A percentile compares a stretch with the other conserved stretches of the same genome.
phyloP scores from a whole-genome alignment of 2,113 vertebrate species.

The Apeltes quadracus region DNA sequence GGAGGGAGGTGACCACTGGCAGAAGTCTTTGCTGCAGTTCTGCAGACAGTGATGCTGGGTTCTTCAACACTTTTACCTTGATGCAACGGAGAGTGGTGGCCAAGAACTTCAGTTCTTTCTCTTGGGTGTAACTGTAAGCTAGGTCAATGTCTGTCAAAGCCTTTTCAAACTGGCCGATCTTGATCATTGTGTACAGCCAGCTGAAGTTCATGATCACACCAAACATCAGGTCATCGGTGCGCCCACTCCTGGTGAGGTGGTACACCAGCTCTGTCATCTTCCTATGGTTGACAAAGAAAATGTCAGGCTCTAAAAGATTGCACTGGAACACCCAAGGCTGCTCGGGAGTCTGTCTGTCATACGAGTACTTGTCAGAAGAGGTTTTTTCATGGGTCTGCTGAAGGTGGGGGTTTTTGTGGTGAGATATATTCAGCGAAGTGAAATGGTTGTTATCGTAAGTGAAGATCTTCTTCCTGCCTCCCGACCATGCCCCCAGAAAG shows the following conservation, averaged over 20 bases:
- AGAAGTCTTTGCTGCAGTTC: slow-evolving; percentile 96
- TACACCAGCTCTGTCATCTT: slow-evolving; percentile 97
- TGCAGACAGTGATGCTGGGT: slow-evolving; percentile 93
- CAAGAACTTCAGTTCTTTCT: slow-evolving; percentile 97
- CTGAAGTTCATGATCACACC: slow-evolving; percentile 99
- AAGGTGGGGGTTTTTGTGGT: slow-evolving; percentile 85
- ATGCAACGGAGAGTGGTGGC: slow-evolving; percentile 91
- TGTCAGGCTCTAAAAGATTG: slow-evolving; percentile 94
- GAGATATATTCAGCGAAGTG: slow-evolving; percentile 84
- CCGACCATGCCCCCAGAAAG: slow-evolving; percentile 95
- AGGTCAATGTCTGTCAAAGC: slow-evolving; percentile 92
- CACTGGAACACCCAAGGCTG: slow-evolving; percentile 99
- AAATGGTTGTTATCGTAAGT: slow-evolving; percentile 87
- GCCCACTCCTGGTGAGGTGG: slow-evolving; percentile 92
- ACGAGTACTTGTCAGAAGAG: slow-evolving; percentile 88
- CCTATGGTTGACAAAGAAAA: slow-evolving; percentile 98
- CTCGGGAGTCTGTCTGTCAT: slow-evolving; percentile 94
- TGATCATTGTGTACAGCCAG: slow-evolving; percentile 99
- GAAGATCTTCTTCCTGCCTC: slow-evolving; percentile 93
- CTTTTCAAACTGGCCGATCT: slow-evolving; percentile 97
- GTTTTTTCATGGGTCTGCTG: slow-evolving; percentile 86
- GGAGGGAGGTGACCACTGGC: slow-evolving; percentile 94
- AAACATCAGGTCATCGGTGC: slow-evolving; percentile 92
- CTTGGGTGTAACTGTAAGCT: slow-evolving; percentile 92
- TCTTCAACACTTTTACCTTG: slow-evolving; percentile 89